phyloP scores from a whole-genome alignment of 2,888 invertebrate genomes.

The Laspeyria flexula region DNA sequence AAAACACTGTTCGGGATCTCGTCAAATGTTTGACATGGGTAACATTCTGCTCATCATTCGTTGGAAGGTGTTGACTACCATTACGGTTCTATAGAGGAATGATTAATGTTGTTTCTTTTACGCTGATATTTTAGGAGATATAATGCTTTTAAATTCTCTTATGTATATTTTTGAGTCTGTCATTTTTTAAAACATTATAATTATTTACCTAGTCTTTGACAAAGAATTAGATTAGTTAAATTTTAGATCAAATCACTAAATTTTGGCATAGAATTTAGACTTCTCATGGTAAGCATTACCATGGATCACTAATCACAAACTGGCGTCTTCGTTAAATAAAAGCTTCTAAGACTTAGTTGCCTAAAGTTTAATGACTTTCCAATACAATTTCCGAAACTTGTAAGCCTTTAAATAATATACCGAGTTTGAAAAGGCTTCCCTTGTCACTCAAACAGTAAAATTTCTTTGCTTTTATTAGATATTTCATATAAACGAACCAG shows the following conservation, averaged over 20 bases:
- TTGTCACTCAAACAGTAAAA: background rate
- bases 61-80: background rate
- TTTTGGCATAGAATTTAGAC: too few relatives aligned
- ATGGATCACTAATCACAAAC: too few relatives aligned
- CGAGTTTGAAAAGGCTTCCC: background rate
- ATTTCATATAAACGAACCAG: background rate
- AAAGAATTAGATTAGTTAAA: too few relatives aligned
- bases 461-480: background rate
- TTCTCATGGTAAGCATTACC: too few relatives aligned
- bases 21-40: conserved; percentile 30
- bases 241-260: too few relatives aligned
- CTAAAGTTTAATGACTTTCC: too few relatives aligned
- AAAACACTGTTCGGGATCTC: conserved; percentile 25
- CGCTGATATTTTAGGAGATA: too few relatives aligned
- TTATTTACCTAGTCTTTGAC: too few relatives aligned
- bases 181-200: too few relatives aligned
- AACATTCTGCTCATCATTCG: background rate
- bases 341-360: too few relatives aligned
- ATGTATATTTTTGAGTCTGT: background rate
- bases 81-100: background rate
- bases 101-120: background rate
- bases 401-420: background rate
- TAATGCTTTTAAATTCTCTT: background rate
- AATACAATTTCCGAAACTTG: background rate
- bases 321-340: too few relatives aligned